Conservation (phyloP, 2,113 vertebrate genomes). For the Cheirogaleus medius region DNA sequence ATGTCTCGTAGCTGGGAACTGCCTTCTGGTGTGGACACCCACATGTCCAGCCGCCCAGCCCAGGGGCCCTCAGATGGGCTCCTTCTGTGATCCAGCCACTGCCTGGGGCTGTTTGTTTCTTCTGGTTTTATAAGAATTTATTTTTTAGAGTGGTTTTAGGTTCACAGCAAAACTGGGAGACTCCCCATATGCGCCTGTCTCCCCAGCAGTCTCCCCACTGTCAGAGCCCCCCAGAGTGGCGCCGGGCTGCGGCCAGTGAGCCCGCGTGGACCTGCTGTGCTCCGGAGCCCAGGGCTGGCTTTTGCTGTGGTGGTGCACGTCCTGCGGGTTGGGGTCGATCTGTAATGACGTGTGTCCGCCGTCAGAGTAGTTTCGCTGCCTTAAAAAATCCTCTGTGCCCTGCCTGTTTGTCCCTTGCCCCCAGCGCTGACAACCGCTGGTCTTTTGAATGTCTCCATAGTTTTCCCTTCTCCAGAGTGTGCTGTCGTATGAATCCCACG, state of each 20-base stretch:
- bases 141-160: neutral
- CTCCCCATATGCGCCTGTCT: neutral
- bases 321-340: neutral
- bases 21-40: neutral
- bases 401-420: neutral
- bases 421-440: neutral
- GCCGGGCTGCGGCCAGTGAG: neutral
- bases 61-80: neutral
- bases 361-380: neutral
- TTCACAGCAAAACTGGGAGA: neutral
- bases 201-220: neutral
- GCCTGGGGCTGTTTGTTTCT: neutral
- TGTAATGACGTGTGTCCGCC: neutral
- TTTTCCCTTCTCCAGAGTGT: neutral
- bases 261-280: accelerated
- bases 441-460: neutral
- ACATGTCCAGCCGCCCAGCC: neutral
- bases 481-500: neutral
- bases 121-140: neutral
- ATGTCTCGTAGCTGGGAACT: neutral
- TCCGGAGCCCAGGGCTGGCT: too few relatives aligned
- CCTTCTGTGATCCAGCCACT: neutral
- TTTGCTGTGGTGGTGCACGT: neutral
- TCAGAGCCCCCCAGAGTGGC: accelerated
- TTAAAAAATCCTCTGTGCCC: neutral